A percentile compares a stretch with the other conserved stretches of the same genome.
These are phyloP conservation scores for Euclidia mi DNA, from an alignment of 2,888 invertebrate genomes.

Conservation along the genomic window DNA sequence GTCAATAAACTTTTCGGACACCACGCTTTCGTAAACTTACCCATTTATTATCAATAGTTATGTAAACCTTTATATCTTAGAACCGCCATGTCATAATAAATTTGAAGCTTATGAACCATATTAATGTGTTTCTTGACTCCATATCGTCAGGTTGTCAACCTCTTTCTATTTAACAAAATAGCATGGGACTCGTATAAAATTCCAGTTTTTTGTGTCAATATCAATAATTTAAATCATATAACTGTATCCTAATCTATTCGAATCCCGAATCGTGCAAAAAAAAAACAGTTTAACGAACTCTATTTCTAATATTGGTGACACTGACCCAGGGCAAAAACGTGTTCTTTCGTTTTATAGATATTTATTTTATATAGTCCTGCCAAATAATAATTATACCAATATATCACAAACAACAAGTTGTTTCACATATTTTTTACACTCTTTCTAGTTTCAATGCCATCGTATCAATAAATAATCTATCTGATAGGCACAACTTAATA, in stretches of 20 bases:
- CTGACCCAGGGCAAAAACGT: too few species aligned
- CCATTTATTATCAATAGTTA: slow-evolving; percentile 15
- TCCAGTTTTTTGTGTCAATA: too few species aligned
- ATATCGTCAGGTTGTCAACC: slow-evolving; percentile 28
- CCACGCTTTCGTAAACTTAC: slow-evolving; percentile 1
- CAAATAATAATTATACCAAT: neutral
- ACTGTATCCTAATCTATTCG: neutral
- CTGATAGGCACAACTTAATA: neutral
- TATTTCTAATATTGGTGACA: neutral
- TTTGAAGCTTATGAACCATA: slow-evolving; percentile 13
- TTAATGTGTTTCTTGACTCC: slow-evolving; percentile 18
- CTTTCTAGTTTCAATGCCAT: neutral
- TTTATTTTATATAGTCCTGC: too few species aligned
- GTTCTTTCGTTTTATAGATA: too few species aligned
- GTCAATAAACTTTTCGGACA: slow-evolving; percentile 9
- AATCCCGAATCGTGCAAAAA: neutral
- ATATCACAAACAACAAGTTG: neutral
- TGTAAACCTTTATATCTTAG: slow-evolving; percentile 22
- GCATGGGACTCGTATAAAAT: neutral
- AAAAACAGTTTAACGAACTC: slow-evolving; percentile 2
- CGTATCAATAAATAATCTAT: neutral
- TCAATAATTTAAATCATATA: neutral
- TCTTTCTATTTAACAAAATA: slow-evolving; percentile 9
- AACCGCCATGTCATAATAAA: slow-evolving; percentile 3
- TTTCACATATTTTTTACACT: neutral